Conservation (phyloP, 2,113 vertebrate species). For the Pipa parva region DNA sequence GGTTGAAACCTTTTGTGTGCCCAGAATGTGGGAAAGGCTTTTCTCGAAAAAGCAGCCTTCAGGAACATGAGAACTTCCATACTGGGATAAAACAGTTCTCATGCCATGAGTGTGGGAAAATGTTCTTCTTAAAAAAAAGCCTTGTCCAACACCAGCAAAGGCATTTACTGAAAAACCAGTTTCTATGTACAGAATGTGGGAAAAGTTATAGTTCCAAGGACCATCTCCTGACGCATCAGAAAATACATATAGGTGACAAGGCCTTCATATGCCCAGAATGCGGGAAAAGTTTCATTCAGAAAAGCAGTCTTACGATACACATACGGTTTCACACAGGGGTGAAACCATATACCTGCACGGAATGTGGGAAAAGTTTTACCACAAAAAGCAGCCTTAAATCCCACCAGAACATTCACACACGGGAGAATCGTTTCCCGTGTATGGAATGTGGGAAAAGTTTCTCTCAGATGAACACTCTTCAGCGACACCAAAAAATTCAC, state of each 20-base stretch:
- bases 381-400: neutral
- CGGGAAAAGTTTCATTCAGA: too few relatives aligned
- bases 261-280: neutral
- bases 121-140: neutral
- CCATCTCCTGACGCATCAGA: neutral
- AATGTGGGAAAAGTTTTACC: constrained; percentile 4
- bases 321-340: neutral
- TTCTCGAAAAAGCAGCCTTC: neutral
- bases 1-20: neutral
- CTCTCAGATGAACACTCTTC: neutral
- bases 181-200: neutral
- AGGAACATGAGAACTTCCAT: neutral
- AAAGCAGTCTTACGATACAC: neutral
- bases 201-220: neutral
- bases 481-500: constrained; percentile 8
- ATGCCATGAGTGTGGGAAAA: neutral
- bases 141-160: neutral
- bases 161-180: neutral
- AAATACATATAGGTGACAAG: neutral
- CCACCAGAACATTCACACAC: neutral
- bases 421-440: neutral
- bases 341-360: neutral
- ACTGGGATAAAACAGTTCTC: neutral
- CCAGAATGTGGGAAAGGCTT: neutral
- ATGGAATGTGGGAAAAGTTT: constrained; percentile 6